Evolutionary conservation across 2,888 invertebrate genomes (phyloP), one percentile per base, ranked within the genome.

Genomic region (Meghimatium bilineatum): DNA sequence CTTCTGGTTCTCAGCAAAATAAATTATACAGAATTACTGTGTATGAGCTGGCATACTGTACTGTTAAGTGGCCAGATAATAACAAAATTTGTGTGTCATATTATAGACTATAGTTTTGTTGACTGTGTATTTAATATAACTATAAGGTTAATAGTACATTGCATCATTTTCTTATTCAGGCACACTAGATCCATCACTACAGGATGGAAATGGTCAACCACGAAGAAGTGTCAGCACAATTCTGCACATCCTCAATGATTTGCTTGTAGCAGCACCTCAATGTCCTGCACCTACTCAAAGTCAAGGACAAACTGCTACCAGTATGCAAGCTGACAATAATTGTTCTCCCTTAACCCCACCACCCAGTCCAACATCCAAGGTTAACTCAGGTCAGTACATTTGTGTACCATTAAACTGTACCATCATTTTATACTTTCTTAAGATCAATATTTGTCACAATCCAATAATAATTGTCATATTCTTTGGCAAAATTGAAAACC

Each of bases 201-300:
- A 98, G 94, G 98, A 98, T 94, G 96, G 95, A 90, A 96, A 96
- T 92, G 98, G 98, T 23, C 95, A 97, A 89, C 98, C 98, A 78
- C 97, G 97, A 93, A 96, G 98, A 87, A 97, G 98, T 94, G 97
- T 98, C 91, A 97, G 97, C 84, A 98, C 98, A 74, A 98, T 98
- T 88, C 97, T 98, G 89, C 98, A 98, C 94, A 98, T 98, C 94
- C 94, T 98, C 89, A 98, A 98, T 94, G 98, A 98, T 94, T 95
- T 98, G 90, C 95, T 98, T 87, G 97, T 97, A 93, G 97, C 98
- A 52, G 82, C 84, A 17, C 86, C 87, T 12, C 34, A 75, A 32
- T 63, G 77, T 23, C 44, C 82, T 29, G 17, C 29, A 3, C 66
- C 63, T 23, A 34, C n/a, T 38, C 69, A 69, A 34, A 56, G 56